Evolutionary conservation across 2,113 vertebrate genomes (phyloP), one percentile per base, ranked within the genome.

Genomic region (Rhinichthys klamathensis): DNA sequence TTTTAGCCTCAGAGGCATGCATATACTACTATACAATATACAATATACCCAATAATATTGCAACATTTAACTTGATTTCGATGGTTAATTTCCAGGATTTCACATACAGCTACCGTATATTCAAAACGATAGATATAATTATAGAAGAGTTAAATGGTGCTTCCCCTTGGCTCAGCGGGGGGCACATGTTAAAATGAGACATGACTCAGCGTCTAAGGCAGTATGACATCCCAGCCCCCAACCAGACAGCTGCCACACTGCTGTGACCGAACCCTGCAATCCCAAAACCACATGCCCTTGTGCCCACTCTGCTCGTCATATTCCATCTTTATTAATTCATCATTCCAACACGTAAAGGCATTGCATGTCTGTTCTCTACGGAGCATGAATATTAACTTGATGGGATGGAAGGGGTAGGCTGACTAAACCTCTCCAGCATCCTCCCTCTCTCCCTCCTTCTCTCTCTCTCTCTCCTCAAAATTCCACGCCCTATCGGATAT

Each of bases 401-500:
- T 10, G 8, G 65, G 41, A 85, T 16, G 15, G 65, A 87, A 85
- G 88, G 72, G 73, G 61, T 58, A 49, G 89, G 86, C 90, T 94
- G 92, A 91, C 90, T 70, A 82, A 75, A 72, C 78, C 84, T 90
- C 89, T 15, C 44, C 25, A 81, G 58, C 61, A 49, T 73, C 84
- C 61, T 60, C 38, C 54, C 79, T 38, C 80, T 27, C 79, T 58
- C 54, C 56, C 65, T 6, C 65, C 1, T 84, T 67, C 89, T 86
- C 85, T 85, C 90, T 90, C 90, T 67, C 89, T 86, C 85, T 85
- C 90, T 90, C 91, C 90, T 91, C 90, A 92, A 92, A 94, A 87
- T 91, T 90, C 92, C 92, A 87, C 91, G 81, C 93, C 91, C 94
- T 92, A 85, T 49, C 91, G 89, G 89, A 90, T 87, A 83, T 83